A percentile compares a stretch with the other conserved stretches of the same genome.
Evolutionary conservation across 92 coral and sea anemone genomes (phyloP).

Genomic region (Desmophyllum pertusum): DNA sequence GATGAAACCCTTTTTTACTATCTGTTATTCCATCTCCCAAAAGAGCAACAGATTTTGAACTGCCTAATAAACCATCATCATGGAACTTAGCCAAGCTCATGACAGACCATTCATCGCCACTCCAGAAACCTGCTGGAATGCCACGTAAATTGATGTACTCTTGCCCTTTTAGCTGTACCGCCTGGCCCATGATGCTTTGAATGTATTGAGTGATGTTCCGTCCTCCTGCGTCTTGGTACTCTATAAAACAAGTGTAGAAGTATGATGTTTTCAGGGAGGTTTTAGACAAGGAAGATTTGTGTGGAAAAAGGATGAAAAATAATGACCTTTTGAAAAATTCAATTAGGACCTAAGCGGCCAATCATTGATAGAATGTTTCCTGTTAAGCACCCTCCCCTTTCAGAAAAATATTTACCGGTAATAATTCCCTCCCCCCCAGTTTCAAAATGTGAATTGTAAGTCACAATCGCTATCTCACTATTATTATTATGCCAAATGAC

Average conservation of each 20-base stretch:
- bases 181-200: constrained; percentile 71
- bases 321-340: too few relatives aligned
- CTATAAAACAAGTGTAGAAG: constrained; percentile 18
- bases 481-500: too few relatives aligned
- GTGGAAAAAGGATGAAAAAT: too few relatives aligned
- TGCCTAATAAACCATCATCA: constrained; percentile 34
- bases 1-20: constrained; percentile 67
- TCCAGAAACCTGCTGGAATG: constrained; percentile 77
- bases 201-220: constrained; percentile 43
- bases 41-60: constrained; percentile 45
- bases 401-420: too few relatives aligned
- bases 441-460: too few relatives aligned
- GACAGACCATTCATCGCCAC: constrained; percentile 82
- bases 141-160: constrained; percentile 72
- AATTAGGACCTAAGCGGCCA: too few relatives aligned
- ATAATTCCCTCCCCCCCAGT: too few relatives aligned
- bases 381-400: too few relatives aligned
- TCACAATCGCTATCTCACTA: too few relatives aligned
- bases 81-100: constrained; percentile 71
- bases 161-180: constrained; percentile 56
- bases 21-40: constrained; percentile 67
- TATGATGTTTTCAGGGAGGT: too few relatives aligned
- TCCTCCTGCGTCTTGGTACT: constrained; percentile 41
- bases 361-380: too few relatives aligned
- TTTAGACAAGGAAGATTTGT: too few relatives aligned